Evolutionary conservation across 92 coral and sea anemone genomes (phyloP), one percentile per base, ranked within the genome.

Genomic region (Phenganax subtilis): DNA sequence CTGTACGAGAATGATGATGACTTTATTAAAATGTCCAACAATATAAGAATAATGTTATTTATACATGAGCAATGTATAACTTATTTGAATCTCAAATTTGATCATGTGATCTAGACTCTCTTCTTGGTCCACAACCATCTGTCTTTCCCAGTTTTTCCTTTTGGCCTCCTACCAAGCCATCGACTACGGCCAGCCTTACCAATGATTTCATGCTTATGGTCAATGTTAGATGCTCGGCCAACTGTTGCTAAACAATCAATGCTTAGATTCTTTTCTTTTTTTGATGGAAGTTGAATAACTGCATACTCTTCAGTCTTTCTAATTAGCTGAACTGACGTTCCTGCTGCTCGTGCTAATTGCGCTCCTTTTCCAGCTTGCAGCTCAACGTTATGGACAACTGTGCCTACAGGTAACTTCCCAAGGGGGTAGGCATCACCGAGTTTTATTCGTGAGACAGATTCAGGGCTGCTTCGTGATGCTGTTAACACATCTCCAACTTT

Each of bases 371-470:
- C 98, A 31, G 98, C 97, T 28, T 61, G 57, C 54, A 94, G 85
- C 81, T 94, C 98, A 59, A 94, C 89, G 61, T 94, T 94, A 82
- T 94, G 94, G 59, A 94, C 98, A 51, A 94, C 77, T 10, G 97
- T 86, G 15, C 98, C 98, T 63, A 94, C 87, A 0, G 98, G 98
- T 58, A 94, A 81, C 75, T 83, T 87, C 52, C 88, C 85, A 54
- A 94, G 87, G 7, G 98, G 98, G 83, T 94, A 92, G 4, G 98
- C 97, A 90, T 94, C 98, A 1, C 98, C 98, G 16, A 97, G 93
- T 54, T 90, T 88, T 51, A 94, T 88, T 54, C 85, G 85, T 0
- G 98, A 97, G 10, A 92, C 76, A 10, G 98, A 94, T 68, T 84
- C 83, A 0, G 98, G 98, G 71, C 89, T 90, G 20, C 90, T 87